Evolutionary conservation across 2,113 vertebrate genomes (phyloP), one percentile per base, ranked within the genome.

Genomic region (Menura novaehollandiae): DNA sequence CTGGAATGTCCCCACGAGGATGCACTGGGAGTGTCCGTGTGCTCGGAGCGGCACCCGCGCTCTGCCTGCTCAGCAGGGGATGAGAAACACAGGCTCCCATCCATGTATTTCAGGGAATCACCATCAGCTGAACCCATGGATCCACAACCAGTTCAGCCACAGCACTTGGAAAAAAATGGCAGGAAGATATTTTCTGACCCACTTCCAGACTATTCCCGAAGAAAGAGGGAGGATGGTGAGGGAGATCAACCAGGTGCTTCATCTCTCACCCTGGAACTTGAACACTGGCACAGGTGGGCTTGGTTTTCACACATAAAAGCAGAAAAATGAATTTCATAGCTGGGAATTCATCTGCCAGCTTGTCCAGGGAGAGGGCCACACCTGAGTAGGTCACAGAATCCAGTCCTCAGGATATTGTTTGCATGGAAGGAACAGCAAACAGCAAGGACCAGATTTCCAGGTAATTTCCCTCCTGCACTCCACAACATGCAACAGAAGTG

Each of bases 41-140:
- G 77, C 12, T 46, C 55, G 19, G 39, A 33, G 37, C 60, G 58
- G 49, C 64, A 56, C 60, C 67, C 49, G 24, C 1, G 0, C 30
- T 58, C 62, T 41, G 35, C 43, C 26, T 6, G 30, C 30, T 20
- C 56, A 39, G 56, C 24, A 13, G 32, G 28, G 51, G 41, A 43
- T 24, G 20, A 22, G 32, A 49, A 41, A 39, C 4, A 2, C 1
- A 30, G 30, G 46, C 12, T 51, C 30, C 30, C 1, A 0, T 2
- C 13, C 18, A 28, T 2, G 22, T 8, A 15, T 82, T 39, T 41
- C 28, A 60, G 22, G 64, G 37, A 71, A 55, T 22, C 4, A 1
- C 51, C 28, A 51, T 2, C 9, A 55, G 10, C 32, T 69, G 79
- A 66, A 44, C 41, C 28, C 55, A 43, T 0, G 1, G 30, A 33